Evolutionary conservation across 1,140 invertebrate genomes (phyloP), one percentile per base, ranked within the genome.

Genomic region (Lepidurus couesii): DNA sequence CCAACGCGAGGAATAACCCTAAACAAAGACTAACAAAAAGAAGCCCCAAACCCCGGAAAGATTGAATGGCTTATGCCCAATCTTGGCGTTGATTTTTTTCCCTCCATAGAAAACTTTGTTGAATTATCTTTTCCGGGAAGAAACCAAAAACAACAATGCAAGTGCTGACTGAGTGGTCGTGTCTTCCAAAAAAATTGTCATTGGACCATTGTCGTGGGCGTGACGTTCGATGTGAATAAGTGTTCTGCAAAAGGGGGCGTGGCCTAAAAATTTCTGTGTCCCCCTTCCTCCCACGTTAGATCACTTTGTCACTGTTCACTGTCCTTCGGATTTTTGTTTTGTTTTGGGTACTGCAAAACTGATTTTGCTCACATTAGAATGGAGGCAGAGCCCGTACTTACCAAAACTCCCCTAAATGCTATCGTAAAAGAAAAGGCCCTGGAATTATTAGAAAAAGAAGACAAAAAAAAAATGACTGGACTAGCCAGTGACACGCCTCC

Each of bases 111-210:
- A 13, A 65, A 65, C 53, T 65, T 65, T 65, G 53, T 65, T 65
- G 9, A 65, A 65, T 65, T 65, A 65, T 21, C 21, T 65, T 65
- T n/a, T 65, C 53, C 53, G 16, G 13, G 9, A 65, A 65, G 53
- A 65, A 65, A 11, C 53, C 53, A 65, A 65, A 65, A 65, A 21
- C 13, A 65, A 16, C 53, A 65, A 65, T 65, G 53, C 53, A 65
- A 65, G 53, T 65, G 53, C 53, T 65, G 53, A 65, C n/a, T 65
- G 53, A 65, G 53, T 65, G 53, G 53, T 65, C 53, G 53, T 65
- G 53, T 65, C 53, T 65, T 65, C 53, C 53, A 65, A 65, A 65
- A 65, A 65, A 65, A 65, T 47, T 65, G 53, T 65, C 53, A 21
- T 65, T 65, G 53, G 53, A 65, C 53, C 53, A 65, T 65, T 21